phyloP scores from a whole-genome alignment of 2,113 vertebrate species.

The Accipiter virgatus region DNA sequence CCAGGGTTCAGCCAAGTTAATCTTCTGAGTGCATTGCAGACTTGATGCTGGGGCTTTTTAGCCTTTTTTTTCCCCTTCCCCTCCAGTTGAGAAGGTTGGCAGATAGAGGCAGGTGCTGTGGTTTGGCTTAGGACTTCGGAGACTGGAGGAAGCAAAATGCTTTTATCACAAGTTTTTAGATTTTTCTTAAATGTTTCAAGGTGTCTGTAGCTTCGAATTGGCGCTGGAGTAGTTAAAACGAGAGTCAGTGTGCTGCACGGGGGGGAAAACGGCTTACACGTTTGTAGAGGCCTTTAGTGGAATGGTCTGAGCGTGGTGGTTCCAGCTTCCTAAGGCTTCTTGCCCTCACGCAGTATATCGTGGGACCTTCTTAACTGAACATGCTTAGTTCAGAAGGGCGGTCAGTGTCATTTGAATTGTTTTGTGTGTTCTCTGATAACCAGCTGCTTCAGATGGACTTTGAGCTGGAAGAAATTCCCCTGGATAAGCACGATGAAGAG shows the following conservation, averaged over 20 bases:
- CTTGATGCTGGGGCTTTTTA: fast-evolving
- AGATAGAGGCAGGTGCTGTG: background rate
- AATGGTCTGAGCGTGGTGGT: background rate
- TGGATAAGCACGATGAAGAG: slow-evolving; percentile 88
- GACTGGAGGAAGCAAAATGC: background rate
- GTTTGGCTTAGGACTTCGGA: background rate
- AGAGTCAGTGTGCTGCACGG: background rate
- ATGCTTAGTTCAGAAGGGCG: background rate
- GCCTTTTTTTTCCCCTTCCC: too few relatives aligned
- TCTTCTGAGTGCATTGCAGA: background rate
- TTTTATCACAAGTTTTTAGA: background rate
- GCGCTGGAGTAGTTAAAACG: background rate
- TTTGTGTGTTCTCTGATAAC: slow-evolving; percentile 2
- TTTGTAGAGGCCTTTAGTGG: background rate
- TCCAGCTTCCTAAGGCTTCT: background rate
- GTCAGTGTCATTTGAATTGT: background rate
- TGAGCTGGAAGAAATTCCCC: slow-evolving; percentile 83
- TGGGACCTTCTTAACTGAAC: background rate
- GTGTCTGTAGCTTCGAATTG: background rate
- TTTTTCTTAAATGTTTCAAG: background rate
- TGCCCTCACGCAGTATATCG: fast-evolving
- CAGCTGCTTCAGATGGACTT: slow-evolving; percentile 89
- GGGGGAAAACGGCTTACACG: fast-evolving
- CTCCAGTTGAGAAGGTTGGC: background rate
- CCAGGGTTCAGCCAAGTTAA: background rate